Base-by-base conservation (phyloP, 2,888 invertebrate species). In the Cryptocephalus primarius region DNA sequence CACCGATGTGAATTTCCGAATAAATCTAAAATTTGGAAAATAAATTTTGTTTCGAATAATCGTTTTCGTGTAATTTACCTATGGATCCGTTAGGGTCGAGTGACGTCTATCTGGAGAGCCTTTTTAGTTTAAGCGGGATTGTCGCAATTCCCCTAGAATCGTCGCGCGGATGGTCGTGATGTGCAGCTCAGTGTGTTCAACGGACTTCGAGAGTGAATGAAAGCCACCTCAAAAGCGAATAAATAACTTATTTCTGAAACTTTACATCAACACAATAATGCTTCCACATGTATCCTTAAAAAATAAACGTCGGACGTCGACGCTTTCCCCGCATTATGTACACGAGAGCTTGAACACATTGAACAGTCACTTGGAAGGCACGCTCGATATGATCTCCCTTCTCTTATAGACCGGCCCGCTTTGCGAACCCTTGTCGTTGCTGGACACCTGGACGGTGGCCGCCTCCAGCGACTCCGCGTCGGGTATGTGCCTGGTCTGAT, bases 371-470 rank as follows among this genome's bases (percentile, higher is more conserved):
- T 66, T 66, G 9, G 64, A 60, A 31, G 76, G 80, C 50, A 85
- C 85, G 69, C 88, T 88, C 39, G 88, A 85, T 60, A 89, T 88
- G 47, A 88, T 72, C 69, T 88, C 88, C 50, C 85, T 78, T 51
- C 88, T 73, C 69, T 88, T 88, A 77, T 87, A 88, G 13, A 85
- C 78, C 44, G 78, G 77, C 50, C 73, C 71, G 49, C 50, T 59
- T 64, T 64, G 60, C 33, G 11, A 48, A 1, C 59, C 47, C 32
- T 55, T 53, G 32, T 59, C 56, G 8, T 56, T 56, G 13, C 55
- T 53, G 43, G 57, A 55, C 11, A 58, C 50, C 42, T 63, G 56
- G 12, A 61, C 48, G 41, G 58, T 52, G 8, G 60, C 52, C 1
- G 55, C 49, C 49, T 70, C 72, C 38, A 76, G 58, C 42, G 71